Evolutionary conservation across 1,140 invertebrate genomes (phyloP).

Genomic region (Maniola jurtina): DNA sequence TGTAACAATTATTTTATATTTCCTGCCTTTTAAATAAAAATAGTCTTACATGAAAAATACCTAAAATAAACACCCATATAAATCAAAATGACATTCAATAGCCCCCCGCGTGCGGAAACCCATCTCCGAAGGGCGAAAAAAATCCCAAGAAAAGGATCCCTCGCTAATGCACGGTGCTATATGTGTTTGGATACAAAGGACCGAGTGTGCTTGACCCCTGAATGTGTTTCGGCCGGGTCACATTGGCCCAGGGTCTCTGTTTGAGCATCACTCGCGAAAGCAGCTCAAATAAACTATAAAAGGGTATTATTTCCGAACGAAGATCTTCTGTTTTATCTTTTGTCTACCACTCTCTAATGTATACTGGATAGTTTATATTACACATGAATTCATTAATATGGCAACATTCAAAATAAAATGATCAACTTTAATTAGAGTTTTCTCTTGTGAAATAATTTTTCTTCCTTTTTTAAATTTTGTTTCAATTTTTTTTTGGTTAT

Average conservation of each 20-base stretch:
- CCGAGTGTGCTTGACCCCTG: slow-evolving; percentile 56
- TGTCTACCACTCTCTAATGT: too few species aligned
- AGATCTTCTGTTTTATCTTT: background rate
- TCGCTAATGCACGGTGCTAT: slow-evolving; percentile 62
- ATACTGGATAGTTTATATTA: too few species aligned
- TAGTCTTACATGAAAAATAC: slow-evolving; percentile 4
- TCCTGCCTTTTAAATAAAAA: too few species aligned
- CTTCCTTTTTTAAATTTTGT: too few species aligned
- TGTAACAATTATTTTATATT: too few species aligned
- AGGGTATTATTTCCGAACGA: slow-evolving; percentile 19
- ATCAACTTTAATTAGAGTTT: too few species aligned
- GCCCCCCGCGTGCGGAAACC: slow-evolving; percentile 45
- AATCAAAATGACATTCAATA: slow-evolving; percentile 77
- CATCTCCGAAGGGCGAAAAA: slow-evolving; percentile 49
- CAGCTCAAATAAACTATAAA: slow-evolving; percentile 31
- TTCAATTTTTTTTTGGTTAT: too few species aligned
- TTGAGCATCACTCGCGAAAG: slow-evolving; percentile 22
- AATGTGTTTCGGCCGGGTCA: slow-evolving; percentile 32
- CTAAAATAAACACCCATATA: slow-evolving; percentile 39
- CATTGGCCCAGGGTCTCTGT: slow-evolving; percentile 21
- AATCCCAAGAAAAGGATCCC: slow-evolving; percentile 52
- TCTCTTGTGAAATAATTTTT: too few species aligned
- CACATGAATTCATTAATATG: too few species aligned
- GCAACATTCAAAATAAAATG: too few species aligned
- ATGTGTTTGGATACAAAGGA: slow-evolving; percentile 62